A percentile compares a stretch with the other conserved stretches of the same genome.
Evolutionary conservation across 1,140 invertebrate species (phyloP).

Genomic region (Phymorhynchus buccinoides): DNA sequence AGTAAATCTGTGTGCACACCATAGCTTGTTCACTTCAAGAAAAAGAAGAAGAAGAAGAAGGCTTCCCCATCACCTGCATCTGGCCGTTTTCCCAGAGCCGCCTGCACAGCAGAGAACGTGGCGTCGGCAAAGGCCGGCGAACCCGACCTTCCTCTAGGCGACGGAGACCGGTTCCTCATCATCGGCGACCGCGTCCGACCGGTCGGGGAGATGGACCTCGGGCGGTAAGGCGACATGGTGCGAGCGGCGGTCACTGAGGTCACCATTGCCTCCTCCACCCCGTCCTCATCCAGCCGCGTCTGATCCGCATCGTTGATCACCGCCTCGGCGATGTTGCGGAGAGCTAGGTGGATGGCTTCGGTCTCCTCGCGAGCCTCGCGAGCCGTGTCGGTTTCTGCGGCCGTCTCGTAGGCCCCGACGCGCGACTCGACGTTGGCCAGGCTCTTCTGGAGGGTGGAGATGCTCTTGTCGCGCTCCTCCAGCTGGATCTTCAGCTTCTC

Average conservation of each 20-base stretch:
- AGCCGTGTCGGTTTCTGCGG: conserved; percentile 62
- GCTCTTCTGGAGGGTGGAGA: conserved; percentile 61
- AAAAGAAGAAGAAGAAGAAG: too few species aligned
- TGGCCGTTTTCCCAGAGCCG: conserved; percentile 92
- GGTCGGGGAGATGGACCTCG: conserved; percentile 58
- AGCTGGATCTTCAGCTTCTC: conserved; percentile 71
- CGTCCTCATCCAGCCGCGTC: conserved; percentile 49
- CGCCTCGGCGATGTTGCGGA: conserved; percentile 89
- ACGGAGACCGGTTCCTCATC: conserved; percentile 55
- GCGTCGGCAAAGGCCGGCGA: conserved; percentile 88
- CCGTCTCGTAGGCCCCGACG: conserved; percentile 44
- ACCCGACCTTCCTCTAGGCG: conserved; percentile 60
- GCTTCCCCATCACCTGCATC: conserved; percentile 80
- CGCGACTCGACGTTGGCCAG: conserved; percentile 60
- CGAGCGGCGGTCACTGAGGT: background rate
- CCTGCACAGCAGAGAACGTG: conserved; percentile 92
- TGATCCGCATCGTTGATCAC: conserved; percentile 89
- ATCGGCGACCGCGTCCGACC: conserved; percentile 60
- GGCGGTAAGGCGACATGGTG: conserved; percentile 44
- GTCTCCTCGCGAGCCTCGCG: conserved; percentile 81
- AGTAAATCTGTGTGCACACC: too few species aligned
- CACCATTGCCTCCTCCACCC: conserved; percentile 36
- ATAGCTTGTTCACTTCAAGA: too few species aligned
- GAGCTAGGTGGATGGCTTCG: conserved; percentile 84
- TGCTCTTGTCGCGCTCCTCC: conserved; percentile 69